Evolutionary conservation across 2,797 vertebrate genomes (phyloP), one percentile per base, ranked within the genome.

Genomic region (Nyctalus aviator): DNA sequence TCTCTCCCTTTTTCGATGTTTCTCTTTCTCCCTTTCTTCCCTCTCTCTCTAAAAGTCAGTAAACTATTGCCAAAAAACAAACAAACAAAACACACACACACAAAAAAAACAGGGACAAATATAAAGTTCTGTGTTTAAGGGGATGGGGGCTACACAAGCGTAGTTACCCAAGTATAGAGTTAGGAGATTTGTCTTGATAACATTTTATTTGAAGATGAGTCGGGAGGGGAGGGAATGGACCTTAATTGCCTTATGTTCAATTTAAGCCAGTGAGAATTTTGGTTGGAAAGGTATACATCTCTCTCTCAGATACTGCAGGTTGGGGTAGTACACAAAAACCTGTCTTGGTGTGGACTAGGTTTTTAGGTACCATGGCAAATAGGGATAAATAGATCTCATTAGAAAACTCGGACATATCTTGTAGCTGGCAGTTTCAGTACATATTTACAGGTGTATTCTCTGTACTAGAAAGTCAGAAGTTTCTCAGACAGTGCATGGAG

Each of bases 171-270:
- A 69, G 27, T 69, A 25, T 50, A 86, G 87, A 84, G 72, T 95
- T 93, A 62, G 68, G 68, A 86, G 50, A 68, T 20, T 15, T 68
- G 10, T 79, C 55, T 84, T 83, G 15, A 69, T 78, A 79, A 73
- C 17, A n/a, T 72, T 90, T 93, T 66, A 83, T 88, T 93, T 95
- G 48, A 88, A 76, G 71, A 57, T 91, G 35, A 75, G 88, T 91
- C 88, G 71, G 44, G n/a, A 87, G 57, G 12, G 10, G n/a, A 84
- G 41, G 11, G 57, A 4, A 76, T 88, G 21, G 44, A 83, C 62
- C 44, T 84, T 96, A 87, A 88, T 91, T 93, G 32, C 27, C 50
- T 85, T 91, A 91, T 64, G 23, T 27, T 94, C 57, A 89, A 0
- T 91, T 86, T 81, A 77, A 94, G n/a, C 23, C 35, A 92, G 86